Evolutionary conservation across 1,140 invertebrate genomes (phyloP), one percentile per base, ranked within the genome.

Genomic region (Drosophila rufa): DNA sequence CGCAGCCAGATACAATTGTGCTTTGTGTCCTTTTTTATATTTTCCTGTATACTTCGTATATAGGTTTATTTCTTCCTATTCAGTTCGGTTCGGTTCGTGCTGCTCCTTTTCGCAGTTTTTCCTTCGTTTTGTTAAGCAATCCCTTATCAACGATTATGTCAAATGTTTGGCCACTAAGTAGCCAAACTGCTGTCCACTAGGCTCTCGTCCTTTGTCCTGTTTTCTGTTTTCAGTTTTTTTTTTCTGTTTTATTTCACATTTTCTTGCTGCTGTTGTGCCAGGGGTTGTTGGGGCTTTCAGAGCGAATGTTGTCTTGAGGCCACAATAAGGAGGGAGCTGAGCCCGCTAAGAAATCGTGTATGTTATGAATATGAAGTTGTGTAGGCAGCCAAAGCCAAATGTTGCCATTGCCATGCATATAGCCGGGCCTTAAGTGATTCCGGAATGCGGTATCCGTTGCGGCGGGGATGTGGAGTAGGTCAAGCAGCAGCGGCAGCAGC

Each of bases 121-220:
- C 25, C 59, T 56, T 50, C 15, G 70, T 19, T 82, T 78, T 68
- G 58, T 40, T 50, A 25, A 38, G 65, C 71, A 80, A 78, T 89
- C 84, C 84, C 84, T 87, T 69, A 87, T 89, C 84, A 89, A 82
- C 85, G 77, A 80, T 87, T 87, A 89, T 87, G 83, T 87, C 83
- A 89, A 87, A 87, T 70, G 67, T 46, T 79, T 79, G 79, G 61
- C 83, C 83, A 86, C 79, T 82, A 79, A 82, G 84, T 82, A 80
- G 80, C 76, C 73, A 46, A 71, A 64, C 76, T 53, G 57, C 57
- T 78, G 75, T 60, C 74, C 65, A 56, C 65, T 45, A 38, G 51
- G 22, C 33, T 40, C 75, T 27, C 15, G 36, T 65, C 46, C 65
- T 46, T 78, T 51, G 57, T 79, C 51, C 75, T 51, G 43, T 15